A percentile compares a stretch with the other conserved stretches of the same genome.
These are phyloP conservation scores for Paraescarpia echinospica DNA, from an alignment of 1,140 invertebrate genomes.

Conservation along the genomic window DNA sequence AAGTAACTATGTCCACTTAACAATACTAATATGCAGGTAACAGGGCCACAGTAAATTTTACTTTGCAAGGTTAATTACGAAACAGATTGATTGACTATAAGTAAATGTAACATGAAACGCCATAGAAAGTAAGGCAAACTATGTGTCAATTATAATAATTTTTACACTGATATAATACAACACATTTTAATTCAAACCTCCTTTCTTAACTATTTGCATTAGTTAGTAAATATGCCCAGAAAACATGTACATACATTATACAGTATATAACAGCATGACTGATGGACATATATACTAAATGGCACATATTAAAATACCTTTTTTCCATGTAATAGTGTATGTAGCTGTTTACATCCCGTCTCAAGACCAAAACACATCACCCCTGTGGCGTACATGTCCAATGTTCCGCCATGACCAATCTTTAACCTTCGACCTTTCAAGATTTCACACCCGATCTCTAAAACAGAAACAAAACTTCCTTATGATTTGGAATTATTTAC, in stretches of 20 bases:
- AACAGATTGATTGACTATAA: too few relatives aligned
- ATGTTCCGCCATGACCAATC: conserved; percentile 28
- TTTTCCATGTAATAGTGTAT: conserved; percentile 9
- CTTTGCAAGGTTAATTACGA: too few relatives aligned
- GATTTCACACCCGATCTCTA: not conserved
- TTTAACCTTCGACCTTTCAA: conserved; percentile 4
- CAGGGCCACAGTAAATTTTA: too few relatives aligned
- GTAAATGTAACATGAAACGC: too few relatives aligned
- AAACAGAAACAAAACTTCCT: not conserved
- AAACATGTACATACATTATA: not conserved
- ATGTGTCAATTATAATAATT: too few relatives aligned
- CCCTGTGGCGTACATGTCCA: conserved; percentile 22
- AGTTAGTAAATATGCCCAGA: not conserved
- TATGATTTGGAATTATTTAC: not conserved
- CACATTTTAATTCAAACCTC: not conserved
- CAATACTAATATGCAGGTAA: too few relatives aligned
- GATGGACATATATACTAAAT: not conserved
- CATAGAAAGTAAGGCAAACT: too few relatives aligned
- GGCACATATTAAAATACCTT: not conserved
- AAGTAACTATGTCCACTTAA: too few relatives aligned
- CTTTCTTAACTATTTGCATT: not conserved
- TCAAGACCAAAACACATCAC: conserved; percentile 20
- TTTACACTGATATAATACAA: too few relatives aligned
- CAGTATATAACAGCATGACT: not conserved
- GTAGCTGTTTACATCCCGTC: conserved; percentile 23